Percentiles rank a stretch among this genome's conserved stretches.
Conservation (phyloP, 2,113 vertebrate species). For the Serilophus lunatus region DNA sequence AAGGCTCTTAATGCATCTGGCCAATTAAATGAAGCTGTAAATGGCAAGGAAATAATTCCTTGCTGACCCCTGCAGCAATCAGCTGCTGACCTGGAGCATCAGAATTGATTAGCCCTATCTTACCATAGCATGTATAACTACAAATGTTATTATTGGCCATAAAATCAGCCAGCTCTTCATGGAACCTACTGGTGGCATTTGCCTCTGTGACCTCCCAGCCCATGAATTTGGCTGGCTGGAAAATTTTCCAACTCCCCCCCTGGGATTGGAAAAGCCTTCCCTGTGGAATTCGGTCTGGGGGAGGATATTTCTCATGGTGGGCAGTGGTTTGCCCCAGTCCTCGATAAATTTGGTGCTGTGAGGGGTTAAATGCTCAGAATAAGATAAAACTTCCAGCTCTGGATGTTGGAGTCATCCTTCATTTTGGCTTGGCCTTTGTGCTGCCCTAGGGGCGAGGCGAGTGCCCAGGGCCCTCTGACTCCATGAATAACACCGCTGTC, state of each 20-base stretch:
- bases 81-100: conserved; percentile 63
- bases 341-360: not conserved
- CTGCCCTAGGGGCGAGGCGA: not conserved
- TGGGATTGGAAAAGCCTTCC: not conserved
- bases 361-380: not conserved
- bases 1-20: conserved; percentile 66
- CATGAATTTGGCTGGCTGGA: not conserved
- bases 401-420: not conserved
- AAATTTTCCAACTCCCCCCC: too few relatives aligned
- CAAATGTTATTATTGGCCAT: conserved; percentile 61
- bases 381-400: not conserved
- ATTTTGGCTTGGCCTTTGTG: not conserved
- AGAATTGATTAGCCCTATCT: conserved; percentile 66
- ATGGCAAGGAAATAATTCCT: conserved; percentile 60
- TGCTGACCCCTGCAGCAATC: conserved; percentile 62
- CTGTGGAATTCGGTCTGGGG: not conserved
- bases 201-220: conserved; percentile 1
- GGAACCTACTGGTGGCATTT: conserved; percentile 27
- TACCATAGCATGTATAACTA: conserved; percentile 38
- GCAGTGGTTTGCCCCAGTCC: not conserved
- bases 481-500: not conserved
- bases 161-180: conserved; percentile 32
- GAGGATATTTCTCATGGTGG: not conserved
- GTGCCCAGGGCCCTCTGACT: not conserved
- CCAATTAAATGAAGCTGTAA: conserved; percentile 70